Evolutionary conservation across 2,888 invertebrate species (phyloP).

Genomic region (Petrolisthes manimaculis): DNA sequence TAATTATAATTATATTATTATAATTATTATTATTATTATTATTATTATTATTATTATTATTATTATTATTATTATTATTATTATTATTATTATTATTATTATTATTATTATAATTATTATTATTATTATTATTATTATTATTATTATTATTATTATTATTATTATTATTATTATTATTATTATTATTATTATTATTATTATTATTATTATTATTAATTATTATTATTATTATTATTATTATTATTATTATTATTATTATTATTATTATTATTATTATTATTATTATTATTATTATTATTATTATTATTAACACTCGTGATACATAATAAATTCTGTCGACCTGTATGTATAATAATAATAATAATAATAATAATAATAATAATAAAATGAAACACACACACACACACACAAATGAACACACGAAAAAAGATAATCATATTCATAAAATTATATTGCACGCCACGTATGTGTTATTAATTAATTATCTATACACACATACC

Average conservation of each 20-base stretch:
- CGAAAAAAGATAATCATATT: not conserved
- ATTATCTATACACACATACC: too few relatives aligned
- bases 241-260: too few relatives aligned
- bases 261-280: not conserved
- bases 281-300: slow-evolving; percentile 12
- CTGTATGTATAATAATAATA: not conserved
- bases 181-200: not conserved
- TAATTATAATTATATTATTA: too few relatives aligned
- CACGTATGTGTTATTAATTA: too few relatives aligned
- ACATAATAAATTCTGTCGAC: not conserved
- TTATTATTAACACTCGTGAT: not conserved
- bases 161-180: not conserved
- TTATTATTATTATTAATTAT: not conserved
- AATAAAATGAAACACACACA: too few relatives aligned
- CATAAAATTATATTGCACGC: not conserved
- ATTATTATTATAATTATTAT: not conserved
- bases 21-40: too few relatives aligned
- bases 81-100: not conserved
- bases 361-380: not conserved
- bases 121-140: not conserved
- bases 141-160: not conserved
- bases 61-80: not conserved
- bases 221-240: slow-evolving; percentile 5
- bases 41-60: not conserved
- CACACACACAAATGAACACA: slow-evolving; percentile 4